phyloP scores from a whole-genome alignment of 2,113 vertebrate species.

The Zingel zingel region DNA sequence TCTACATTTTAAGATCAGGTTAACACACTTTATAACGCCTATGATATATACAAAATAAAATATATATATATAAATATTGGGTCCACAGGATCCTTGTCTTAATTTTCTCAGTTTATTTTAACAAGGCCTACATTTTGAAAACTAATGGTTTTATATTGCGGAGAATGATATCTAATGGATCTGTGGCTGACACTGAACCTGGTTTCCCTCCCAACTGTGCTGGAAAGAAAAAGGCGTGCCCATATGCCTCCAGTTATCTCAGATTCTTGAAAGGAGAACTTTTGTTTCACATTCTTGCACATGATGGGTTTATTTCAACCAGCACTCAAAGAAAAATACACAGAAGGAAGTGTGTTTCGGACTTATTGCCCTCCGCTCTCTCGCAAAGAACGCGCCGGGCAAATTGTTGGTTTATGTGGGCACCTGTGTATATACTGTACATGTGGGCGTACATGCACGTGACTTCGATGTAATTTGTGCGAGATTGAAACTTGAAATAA shows the following conservation, averaged over 20 bases:
- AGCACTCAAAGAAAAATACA: constrained; percentile 78
- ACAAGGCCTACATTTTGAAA: constrained; percentile 55
- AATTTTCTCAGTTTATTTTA: constrained; percentile 62
- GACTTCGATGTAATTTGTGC: background rate
- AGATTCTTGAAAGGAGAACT: constrained; percentile 71
- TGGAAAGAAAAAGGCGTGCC: constrained; percentile 44
- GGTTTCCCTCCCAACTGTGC: constrained; percentile 29
- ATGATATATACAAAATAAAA: background rate
- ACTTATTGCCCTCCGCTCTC: constrained; percentile 33
- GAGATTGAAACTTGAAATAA: constrained; percentile 2
- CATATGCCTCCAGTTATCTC: constrained; percentile 81
- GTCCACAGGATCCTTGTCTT: constrained; percentile 33
- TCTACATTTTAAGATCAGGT: background rate
- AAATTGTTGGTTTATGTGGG: constrained; percentile 32
- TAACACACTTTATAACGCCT: background rate
- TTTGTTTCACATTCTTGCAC: constrained; percentile 79
- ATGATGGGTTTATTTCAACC: constrained; percentile 74
- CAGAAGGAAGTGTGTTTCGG: constrained; percentile 55
- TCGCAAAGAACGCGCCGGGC: constrained; percentile 40
- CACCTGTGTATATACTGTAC: background rate
- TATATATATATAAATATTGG: background rate
- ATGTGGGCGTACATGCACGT: background rate
- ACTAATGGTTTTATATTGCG: constrained; percentile 45
- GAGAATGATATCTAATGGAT: constrained; percentile 51
- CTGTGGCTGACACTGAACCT: constrained; percentile 31